Evolutionary conservation across 2,797 vertebrate genomes (phyloP).

Genomic region (Cichlasoma orientale): DNA sequence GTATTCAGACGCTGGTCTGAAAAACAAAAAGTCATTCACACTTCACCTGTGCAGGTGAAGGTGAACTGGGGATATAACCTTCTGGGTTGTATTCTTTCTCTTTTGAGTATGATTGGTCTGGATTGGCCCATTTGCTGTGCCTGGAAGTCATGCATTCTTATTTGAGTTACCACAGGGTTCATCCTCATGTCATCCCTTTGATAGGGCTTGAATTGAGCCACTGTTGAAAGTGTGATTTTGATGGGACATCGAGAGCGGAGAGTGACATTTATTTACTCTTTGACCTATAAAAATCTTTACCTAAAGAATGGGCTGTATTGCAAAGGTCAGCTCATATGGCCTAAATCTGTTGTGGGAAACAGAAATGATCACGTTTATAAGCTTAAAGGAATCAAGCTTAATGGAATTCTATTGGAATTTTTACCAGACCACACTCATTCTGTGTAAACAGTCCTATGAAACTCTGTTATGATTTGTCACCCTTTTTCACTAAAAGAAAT

Average conservation of each 20-base stretch:
- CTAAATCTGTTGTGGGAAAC: background rate
- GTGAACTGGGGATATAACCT: constrained; percentile 14
- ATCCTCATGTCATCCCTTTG: constrained; percentile 19
- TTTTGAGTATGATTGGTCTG: constrained; percentile 31
- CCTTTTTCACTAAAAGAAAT: background rate
- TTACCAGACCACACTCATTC: background rate
- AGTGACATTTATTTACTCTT: constrained; percentile 30
- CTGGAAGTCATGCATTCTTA: constrained; percentile 18
- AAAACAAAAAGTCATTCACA: background rate
- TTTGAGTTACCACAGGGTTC: constrained; percentile 23
- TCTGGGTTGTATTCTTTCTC: background rate
- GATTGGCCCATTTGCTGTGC: constrained; percentile 1
- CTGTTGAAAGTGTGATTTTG: constrained; percentile 27
- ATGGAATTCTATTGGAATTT: background rate
- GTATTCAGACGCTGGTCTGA: background rate
- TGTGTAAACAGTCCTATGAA: background rate
- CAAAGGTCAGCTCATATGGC: constrained; percentile 1
- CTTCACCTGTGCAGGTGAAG: constrained; percentile 1
- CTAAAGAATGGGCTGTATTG: background rate
- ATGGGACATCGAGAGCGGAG: background rate
- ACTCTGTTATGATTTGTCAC: background rate
- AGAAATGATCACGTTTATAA: background rate
- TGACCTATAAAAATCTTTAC: constrained; percentile 16
- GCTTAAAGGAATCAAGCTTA: background rate
- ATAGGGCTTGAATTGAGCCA: constrained; percentile 15